These are phyloP conservation scores for Mustelus asterias DNA, from an alignment of 2,113 vertebrate species.

Conservation along the genomic window DNA sequence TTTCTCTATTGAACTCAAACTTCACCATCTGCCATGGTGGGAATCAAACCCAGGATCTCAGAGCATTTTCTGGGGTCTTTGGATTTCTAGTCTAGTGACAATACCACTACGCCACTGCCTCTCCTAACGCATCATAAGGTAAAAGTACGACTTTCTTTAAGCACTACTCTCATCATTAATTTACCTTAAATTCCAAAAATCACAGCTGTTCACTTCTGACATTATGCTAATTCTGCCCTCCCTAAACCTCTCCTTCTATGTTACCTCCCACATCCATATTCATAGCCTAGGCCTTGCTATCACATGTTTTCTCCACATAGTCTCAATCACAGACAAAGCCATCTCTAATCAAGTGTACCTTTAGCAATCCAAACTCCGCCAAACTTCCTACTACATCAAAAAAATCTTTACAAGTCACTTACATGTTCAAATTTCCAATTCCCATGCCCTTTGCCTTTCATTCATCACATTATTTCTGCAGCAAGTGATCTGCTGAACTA, in stretches of 20 bases:
- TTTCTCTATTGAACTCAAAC: no score
- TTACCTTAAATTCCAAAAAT: neutral
- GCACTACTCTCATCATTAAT: neutral
- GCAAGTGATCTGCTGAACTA: neutral
- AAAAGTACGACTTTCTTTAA: neutral
- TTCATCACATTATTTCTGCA: neutral
- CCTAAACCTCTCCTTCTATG: neutral
- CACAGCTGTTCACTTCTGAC: neutral
- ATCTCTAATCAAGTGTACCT: neutral
- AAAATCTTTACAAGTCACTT: neutral
- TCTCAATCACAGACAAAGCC: neutral
- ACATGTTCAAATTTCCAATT: neutral
- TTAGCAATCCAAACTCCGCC: neutral
- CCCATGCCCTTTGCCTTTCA: neutral
- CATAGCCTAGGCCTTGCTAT: neutral
- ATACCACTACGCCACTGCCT: no score
- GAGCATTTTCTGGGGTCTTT: no score
- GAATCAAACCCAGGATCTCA: no score
- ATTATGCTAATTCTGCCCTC: neutral
- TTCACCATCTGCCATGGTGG: no score
- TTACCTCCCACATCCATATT: neutral
- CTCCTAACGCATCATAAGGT: neutral
- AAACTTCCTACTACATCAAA: neutral
- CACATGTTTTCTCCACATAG: neutral
- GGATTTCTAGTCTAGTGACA: no score